phyloP scores from a whole-genome alignment of 2,888 invertebrate species.

The Deilephila elpenor region DNA sequence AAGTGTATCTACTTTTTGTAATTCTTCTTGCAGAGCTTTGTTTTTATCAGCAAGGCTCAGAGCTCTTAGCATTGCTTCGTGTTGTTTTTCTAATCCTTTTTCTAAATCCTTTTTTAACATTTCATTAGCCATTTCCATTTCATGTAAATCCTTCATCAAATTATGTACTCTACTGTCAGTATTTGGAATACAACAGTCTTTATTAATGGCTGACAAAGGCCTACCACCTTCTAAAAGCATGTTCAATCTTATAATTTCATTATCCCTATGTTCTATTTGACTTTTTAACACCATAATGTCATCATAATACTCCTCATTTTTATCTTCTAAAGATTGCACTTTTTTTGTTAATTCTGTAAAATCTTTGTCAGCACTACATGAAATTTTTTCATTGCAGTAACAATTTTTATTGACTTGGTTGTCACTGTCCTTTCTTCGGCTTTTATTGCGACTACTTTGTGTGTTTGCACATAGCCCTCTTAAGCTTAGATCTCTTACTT shows the following conservation, averaged over 20 bases:
- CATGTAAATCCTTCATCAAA: conserved; percentile 85
- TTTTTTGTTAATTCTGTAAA: conserved; percentile 73
- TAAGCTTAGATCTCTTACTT: conserved; percentile 72
- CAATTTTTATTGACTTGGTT: conserved; percentile 56
- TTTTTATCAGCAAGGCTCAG: conserved; percentile 90
- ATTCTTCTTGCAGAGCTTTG: conserved; percentile 87
- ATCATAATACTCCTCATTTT: conserved; percentile 69
- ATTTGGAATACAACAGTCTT: conserved; percentile 87
- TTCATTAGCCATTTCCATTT: conserved; percentile 85
- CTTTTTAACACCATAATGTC: conserved; percentile 69
- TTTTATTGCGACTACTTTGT: conserved; percentile 74
- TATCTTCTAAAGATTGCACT: conserved; percentile 73
- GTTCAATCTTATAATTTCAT: conserved; percentile 88
- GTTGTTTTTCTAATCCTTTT: conserved; percentile 87
- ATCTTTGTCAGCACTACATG: conserved; percentile 70
- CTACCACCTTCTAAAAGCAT: conserved; percentile 89
- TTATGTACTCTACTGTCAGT: conserved; percentile 82
- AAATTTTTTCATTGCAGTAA: conserved; percentile 59
- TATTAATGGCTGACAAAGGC: conserved; percentile 85
- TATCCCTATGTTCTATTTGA: conserved; percentile 84
- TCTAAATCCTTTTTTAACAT: conserved; percentile 75
- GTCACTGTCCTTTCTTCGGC: conserved; percentile 64
- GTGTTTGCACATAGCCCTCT: conserved; percentile 79
- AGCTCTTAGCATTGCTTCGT: conserved; percentile 92
- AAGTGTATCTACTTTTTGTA: conserved; percentile 89